Conservation (phyloP, 1,140 invertebrate genomes). For the Pentalonia nigronervosa region DNA sequence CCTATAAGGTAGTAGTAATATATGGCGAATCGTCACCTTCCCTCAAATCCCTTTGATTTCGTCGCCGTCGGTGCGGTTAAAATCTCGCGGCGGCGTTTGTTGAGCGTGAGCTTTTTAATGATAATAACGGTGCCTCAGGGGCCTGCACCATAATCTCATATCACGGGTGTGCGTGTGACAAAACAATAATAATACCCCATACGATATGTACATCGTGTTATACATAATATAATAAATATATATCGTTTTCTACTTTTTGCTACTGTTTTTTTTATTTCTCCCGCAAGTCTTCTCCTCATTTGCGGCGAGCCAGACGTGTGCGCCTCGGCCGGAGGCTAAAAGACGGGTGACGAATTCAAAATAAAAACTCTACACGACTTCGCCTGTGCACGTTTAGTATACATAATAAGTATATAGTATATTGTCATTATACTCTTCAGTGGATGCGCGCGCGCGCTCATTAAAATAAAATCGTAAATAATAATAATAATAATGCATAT, state of each 20-base stretch:
- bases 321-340: background rate
- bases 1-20: background rate
- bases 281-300: background rate
- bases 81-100: constrained; percentile 15
- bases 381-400: too few relatives aligned
- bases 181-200: background rate
- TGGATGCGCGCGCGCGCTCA: constrained; percentile 31
- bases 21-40: background rate
- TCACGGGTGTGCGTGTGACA: background rate
- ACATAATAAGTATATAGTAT: background rate
- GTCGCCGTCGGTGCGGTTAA: background rate
- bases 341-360: background rate
- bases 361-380: background rate
- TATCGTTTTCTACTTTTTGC: background rate
- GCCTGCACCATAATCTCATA: background rate
- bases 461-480: constrained; percentile 45
- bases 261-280: background rate
- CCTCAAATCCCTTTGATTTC: constrained; percentile 24
- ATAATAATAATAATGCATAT: background rate
- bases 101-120: constrained; percentile 51
- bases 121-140: background rate
- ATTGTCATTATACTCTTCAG: background rate
- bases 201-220: background rate
- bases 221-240: background rate
- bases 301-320: background rate